These are phyloP conservation scores for Gnathonemus echidnorhynchus DNA, from an alignment of 2,113 vertebrate genomes.

Conservation along the genomic window DNA sequence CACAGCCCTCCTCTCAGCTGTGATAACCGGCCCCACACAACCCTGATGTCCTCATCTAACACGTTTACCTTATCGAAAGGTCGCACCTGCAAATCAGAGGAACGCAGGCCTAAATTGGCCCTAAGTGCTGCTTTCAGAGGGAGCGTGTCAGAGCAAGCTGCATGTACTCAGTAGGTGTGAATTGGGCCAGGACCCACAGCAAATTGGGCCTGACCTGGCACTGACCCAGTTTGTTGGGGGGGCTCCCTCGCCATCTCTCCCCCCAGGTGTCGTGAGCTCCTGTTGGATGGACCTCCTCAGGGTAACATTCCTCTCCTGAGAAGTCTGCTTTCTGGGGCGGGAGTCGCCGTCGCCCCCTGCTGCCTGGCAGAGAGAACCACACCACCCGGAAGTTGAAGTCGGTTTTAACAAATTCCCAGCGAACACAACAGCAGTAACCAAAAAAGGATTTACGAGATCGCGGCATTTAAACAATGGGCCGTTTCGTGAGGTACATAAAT, in stretches of 20 bases:
- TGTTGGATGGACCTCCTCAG: background rate
- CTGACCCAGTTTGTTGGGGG: background rate
- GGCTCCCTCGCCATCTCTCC: background rate
- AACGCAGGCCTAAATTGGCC: background rate
- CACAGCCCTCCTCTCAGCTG: background rate
- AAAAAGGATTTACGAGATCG: background rate
- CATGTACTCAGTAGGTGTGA: background rate
- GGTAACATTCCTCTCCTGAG: background rate
- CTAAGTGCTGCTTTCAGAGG: background rate
- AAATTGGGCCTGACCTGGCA: constrained; percentile 6
- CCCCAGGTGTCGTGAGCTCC: background rate
- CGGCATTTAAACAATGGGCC: background rate
- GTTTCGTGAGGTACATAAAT: background rate
- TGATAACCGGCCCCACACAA: background rate
- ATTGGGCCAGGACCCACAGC: background rate
- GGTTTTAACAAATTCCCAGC: background rate
- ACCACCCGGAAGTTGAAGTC: background rate
- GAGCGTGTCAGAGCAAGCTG: background rate
- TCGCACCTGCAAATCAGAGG: background rate
- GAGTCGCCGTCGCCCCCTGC: background rate
- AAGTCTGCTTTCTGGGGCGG: background rate
- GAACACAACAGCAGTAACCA: background rate
- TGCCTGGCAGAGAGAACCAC: background rate
- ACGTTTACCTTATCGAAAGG: background rate
- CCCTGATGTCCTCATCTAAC: background rate